These are phyloP conservation scores for Zoroaster sp. DNA, from an alignment of 53 echinoderm and acorn worm genomes.

Conservation along the genomic window DNA sequence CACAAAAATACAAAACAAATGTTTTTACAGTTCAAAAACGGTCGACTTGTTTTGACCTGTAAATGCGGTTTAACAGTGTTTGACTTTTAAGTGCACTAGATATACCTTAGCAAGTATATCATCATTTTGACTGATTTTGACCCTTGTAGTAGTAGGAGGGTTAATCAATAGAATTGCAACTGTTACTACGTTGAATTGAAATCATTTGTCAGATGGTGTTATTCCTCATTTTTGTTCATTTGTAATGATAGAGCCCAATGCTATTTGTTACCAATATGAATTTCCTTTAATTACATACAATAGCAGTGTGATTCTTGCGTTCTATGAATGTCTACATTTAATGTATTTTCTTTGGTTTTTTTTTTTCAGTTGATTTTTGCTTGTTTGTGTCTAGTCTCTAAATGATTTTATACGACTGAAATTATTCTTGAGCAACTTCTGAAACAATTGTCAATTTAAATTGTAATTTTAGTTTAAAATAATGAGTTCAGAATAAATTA, in stretches of 20 bases:
- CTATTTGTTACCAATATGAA: neutral
- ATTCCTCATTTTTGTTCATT: neutral
- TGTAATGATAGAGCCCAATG: neutral
- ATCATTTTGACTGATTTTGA: neutral
- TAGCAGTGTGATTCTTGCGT: neutral
- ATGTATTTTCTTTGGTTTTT: neutral
- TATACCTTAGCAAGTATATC: neutral
- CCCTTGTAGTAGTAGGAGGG: neutral
- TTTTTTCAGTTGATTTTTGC: too few species aligned
- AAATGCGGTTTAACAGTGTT: too few species aligned
- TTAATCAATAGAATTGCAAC: too few species aligned
- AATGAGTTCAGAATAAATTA: conserved; percentile 13
- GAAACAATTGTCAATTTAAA: neutral
- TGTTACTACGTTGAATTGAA: too few species aligned
- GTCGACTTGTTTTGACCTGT: too few species aligned
- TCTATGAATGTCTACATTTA: neutral
- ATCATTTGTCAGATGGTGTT: neutral
- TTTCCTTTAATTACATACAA: neutral
- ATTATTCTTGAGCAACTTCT: neutral
- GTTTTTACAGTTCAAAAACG: too few species aligned
- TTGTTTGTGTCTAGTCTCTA: neutral
- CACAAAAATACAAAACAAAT: too few species aligned
- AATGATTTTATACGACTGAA: neutral
- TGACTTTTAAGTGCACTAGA: neutral
- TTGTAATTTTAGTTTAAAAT: neutral